Conservation (phyloP, 2,797 vertebrate species). For the Anomalospiza imberbis region DNA sequence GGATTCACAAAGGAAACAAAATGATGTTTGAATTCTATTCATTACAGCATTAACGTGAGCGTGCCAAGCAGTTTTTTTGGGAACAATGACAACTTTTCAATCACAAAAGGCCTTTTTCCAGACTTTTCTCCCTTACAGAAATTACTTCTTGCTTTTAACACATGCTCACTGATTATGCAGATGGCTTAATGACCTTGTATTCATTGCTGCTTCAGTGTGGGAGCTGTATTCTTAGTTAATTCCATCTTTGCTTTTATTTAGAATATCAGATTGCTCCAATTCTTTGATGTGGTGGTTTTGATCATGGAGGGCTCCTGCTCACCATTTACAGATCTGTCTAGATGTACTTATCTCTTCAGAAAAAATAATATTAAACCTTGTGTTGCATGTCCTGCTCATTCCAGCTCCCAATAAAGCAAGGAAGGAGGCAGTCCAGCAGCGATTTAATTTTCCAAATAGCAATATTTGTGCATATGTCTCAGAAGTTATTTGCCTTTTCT, state of each 20-base stretch:
- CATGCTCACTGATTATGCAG: constrained; percentile 6
- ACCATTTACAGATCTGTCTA: background rate
- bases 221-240: background rate
- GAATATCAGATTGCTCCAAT: background rate
- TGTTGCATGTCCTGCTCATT: background rate
- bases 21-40: background rate
- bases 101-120: background rate
- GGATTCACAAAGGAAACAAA: background rate
- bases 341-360: background rate
- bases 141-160: constrained; percentile 20
- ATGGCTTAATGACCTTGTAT: background rate
- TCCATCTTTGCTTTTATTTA: background rate
- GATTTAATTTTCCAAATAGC: background rate
- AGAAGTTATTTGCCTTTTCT: constrained; percentile 26
- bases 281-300: constrained; percentile 39
- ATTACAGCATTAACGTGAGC: background rate
- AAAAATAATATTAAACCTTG: background rate
- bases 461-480: constrained; percentile 6
- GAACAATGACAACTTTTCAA: background rate
- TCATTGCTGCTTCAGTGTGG: background rate
- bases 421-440: background rate
- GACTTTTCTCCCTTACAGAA: background rate
- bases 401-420: background rate
- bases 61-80: background rate
- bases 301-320: background rate